Evolutionary conservation across 2,888 invertebrate genomes (phyloP).

Genomic region (Hylaea fasciaria): DNA sequence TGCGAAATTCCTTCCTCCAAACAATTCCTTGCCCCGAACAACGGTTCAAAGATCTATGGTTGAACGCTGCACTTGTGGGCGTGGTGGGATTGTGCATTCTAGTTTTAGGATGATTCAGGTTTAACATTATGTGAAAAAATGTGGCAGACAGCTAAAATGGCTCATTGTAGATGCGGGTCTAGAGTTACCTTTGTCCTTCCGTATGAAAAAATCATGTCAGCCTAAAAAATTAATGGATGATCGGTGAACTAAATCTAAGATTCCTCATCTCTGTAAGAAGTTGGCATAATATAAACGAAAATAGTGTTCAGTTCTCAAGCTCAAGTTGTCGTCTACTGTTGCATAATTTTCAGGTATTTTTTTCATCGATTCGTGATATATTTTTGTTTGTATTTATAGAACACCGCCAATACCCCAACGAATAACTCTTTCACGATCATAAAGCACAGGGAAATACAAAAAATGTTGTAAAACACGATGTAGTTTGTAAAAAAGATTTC

Average conservation of each 20-base stretch:
- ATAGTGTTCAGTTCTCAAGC: no score
- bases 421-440: conserved; percentile 41
- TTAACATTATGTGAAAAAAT: conserved; percentile 54
- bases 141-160: conserved; percentile 40
- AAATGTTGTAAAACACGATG: conserved; percentile 66
- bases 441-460: conserved; percentile 56
- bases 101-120: conserved; percentile 60
- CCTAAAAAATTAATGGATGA: no score
- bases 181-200: conserved; percentile 43
- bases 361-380: conserved; percentile 31
- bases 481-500: conserved; percentile 58
- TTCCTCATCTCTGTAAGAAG: neutral
- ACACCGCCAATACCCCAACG: conserved; percentile 33
- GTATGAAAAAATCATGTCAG: conserved; percentile 15
- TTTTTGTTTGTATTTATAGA: conserved; percentile 28
- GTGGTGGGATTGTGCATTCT: conserved; percentile 70
- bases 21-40: conserved; percentile 47
- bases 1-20: conserved; percentile 76
- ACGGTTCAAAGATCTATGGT: conserved; percentile 53
- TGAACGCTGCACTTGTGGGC: conserved; percentile 69
- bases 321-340: no score
- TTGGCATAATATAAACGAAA: neutral
- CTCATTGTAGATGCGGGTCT: conserved; percentile 36
- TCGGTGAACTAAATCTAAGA: neutral
- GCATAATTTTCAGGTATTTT: neutral